Evolutionary conservation across 2,888 invertebrate genomes (phyloP).

Genomic region (Phoenoteleia sp.): DNA sequence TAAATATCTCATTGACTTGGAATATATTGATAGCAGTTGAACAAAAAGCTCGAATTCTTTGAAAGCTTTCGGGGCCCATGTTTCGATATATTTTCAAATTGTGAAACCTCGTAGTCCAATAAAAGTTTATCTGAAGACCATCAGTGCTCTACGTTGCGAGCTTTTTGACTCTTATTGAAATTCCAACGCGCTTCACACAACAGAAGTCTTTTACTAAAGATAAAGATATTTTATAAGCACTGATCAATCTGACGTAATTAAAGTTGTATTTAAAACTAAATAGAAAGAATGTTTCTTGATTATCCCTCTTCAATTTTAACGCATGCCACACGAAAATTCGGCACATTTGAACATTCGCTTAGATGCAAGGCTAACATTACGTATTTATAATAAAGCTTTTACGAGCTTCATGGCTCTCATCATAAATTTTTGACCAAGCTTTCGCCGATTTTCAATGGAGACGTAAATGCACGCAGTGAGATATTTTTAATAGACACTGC

Average conservation of each 20-base stretch:
- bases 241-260: constrained; percentile 11
- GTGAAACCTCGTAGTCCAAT: constrained; percentile 6
- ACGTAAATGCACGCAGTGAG: neutral
- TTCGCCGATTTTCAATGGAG: neutral
- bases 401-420: neutral
- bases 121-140: constrained; percentile 20
- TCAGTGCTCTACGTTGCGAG: neutral
- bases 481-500: neutral
- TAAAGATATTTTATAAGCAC: constrained; percentile 14
- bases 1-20: constrained; percentile 46
- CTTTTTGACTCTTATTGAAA: constrained; percentile 51
- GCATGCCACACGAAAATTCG: constrained; percentile 1
- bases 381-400: constrained; percentile 6
- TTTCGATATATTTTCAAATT: constrained; percentile 51
- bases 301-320: neutral
- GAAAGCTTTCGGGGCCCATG: constrained; percentile 29
- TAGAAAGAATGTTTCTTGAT: constrained; percentile 7
- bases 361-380: neutral
- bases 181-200: neutral
- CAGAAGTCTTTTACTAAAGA: constrained; percentile 16
- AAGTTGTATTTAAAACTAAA: constrained; percentile 9
- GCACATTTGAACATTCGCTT: neutral
- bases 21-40: constrained; percentile 55
- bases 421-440: constrained; percentile 1
- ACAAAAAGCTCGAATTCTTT: constrained; percentile 12